phyloP scores from a whole-genome alignment of 2,888 invertebrate genomes.

The Oxytorus armatus region DNA sequence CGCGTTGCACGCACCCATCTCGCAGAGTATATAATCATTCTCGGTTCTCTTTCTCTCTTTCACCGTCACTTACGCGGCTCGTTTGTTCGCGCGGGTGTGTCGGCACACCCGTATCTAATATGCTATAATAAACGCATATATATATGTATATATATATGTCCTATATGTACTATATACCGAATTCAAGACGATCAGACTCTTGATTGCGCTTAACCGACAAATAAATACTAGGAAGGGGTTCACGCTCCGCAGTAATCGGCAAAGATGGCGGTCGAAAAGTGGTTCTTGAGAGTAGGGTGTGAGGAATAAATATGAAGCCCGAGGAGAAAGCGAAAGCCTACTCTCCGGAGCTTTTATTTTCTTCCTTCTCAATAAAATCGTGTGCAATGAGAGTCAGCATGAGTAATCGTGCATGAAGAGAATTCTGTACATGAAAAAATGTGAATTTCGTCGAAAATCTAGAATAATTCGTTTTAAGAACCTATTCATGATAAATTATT shows the following conservation, averaged over 20 bases:
- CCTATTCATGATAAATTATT: too few species aligned
- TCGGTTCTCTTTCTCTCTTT: slow-evolving; percentile 5
- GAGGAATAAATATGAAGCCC: slow-evolving; percentile 52
- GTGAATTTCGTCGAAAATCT: too few species aligned
- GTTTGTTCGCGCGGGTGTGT: slow-evolving; percentile 38
- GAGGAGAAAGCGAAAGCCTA: background rate
- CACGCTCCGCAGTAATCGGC: slow-evolving; percentile 21
- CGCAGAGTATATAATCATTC: slow-evolving; percentile 45
- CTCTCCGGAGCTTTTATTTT: background rate
- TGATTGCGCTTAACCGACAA: slow-evolving; percentile 77
- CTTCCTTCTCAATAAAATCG: background rate
- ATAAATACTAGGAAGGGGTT: slow-evolving; percentile 67
- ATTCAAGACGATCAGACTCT: slow-evolving; percentile 69
- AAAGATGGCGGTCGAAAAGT: slow-evolving; percentile 48
- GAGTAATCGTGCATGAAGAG: too few species aligned
- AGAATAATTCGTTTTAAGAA: too few species aligned
- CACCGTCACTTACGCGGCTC: slow-evolving; percentile 10
- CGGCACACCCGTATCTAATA: background rate
- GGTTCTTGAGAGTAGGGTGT: slow-evolving; percentile 65
- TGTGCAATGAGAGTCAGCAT: background rate
- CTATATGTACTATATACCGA: background rate
- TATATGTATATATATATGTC: slow-evolving; percentile 10
- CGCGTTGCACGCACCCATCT: slow-evolving; percentile 24
- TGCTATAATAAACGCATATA: background rate
- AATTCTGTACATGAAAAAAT: too few species aligned